Conservation (phyloP, 2,797 vertebrate species). For the Anniella stebbinsi region DNA sequence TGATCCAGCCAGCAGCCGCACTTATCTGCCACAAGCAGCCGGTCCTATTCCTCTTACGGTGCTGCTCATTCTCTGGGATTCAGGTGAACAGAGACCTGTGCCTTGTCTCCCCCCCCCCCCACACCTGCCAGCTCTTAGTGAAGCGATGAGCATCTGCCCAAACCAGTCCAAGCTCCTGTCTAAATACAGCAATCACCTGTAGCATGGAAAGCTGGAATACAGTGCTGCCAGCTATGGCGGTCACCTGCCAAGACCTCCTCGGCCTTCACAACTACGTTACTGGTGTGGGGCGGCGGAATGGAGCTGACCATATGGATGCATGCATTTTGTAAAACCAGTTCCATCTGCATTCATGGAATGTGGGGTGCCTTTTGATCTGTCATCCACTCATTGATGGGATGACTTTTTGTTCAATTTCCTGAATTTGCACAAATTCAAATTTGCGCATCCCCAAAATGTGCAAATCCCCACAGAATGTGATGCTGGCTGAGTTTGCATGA, state of each 20-base stretch:
- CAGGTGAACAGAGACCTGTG: neutral
- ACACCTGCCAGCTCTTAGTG: neutral
- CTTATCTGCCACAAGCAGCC: slow-evolving; percentile 1
- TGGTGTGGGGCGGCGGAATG: no score
- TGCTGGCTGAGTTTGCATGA: no score
- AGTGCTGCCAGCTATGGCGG: neutral
- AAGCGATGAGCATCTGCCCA: slow-evolving; percentile 32
- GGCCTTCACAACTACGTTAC: neutral
- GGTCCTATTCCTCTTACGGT: neutral
- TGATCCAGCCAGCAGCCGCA: neutral
- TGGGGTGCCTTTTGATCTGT: no score
- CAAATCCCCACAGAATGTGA: no score
- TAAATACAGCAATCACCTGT: neutral
- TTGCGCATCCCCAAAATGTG: no score
- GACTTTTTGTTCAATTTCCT: no score
- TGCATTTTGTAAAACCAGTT: no score
- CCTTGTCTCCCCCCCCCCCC: neutral
- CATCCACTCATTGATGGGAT: no score
- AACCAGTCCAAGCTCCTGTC: neutral
- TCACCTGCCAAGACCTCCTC: neutral
- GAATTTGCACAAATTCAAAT: no score
- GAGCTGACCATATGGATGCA: neutral
- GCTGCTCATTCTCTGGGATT: neutral
- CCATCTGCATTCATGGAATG: no score
- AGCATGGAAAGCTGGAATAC: neutral